Evolutionary conservation across 2,888 invertebrate species (phyloP).

Genomic region (Leptopterna dolabrata): DNA sequence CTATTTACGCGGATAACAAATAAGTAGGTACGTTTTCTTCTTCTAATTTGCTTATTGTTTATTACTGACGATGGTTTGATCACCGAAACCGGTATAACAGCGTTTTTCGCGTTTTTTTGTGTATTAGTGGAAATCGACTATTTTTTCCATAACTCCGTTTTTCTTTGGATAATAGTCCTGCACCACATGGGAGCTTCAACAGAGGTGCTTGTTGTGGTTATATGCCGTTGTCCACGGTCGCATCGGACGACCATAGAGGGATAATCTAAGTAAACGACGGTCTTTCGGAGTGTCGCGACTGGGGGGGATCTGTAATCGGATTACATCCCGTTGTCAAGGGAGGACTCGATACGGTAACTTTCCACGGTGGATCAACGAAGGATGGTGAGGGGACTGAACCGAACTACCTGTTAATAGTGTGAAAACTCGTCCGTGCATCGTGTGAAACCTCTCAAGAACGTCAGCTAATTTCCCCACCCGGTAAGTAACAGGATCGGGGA

Average conservation of each 20-base stretch:
- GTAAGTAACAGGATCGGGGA: background rate
- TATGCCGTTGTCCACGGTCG: background rate
- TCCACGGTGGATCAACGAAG: background rate
- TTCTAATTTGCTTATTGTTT: too few species aligned
- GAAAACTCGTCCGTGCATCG: background rate
- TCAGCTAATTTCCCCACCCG: background rate
- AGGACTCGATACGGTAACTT: background rate
- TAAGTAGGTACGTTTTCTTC: too few species aligned
- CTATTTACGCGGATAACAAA: too few species aligned
- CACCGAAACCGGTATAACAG: too few species aligned
- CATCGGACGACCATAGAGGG: background rate
- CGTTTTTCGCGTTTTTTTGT: too few species aligned
- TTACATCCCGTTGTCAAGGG: constrained; percentile 1
- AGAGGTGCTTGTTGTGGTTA: background rate
- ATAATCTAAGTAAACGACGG: background rate
- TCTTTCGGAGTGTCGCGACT: background rate
- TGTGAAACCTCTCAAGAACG: background rate
- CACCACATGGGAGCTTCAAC: background rate
- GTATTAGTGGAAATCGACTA: too few species aligned
- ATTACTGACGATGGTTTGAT: too few species aligned
- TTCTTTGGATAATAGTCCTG: too few species aligned
- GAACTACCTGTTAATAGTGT: constrained; percentile 2
- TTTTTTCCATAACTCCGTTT: too few species aligned
- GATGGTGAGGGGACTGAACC: background rate
- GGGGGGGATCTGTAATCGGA: background rate